Evolutionary conservation across 2,888 invertebrate species (phyloP).

Genomic region (Syrista parreyssii): DNA sequence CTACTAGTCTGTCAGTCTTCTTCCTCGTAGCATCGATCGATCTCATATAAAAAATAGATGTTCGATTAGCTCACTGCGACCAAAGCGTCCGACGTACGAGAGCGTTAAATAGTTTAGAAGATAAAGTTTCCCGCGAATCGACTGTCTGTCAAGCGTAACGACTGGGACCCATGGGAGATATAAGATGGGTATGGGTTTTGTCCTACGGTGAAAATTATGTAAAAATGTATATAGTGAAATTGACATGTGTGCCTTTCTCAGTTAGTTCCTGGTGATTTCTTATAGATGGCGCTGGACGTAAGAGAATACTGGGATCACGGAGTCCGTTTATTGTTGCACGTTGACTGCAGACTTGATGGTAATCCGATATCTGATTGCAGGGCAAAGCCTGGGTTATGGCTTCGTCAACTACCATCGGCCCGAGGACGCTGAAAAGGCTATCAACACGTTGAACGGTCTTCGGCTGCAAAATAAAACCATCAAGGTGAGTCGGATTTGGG

Average conservation of each 20-base stretch:
- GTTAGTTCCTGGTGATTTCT: neutral
- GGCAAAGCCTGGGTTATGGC: constrained; percentile 99
- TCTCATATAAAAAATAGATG: neutral
- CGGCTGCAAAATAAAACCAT: constrained; percentile 99
- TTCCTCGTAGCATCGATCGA: neutral
- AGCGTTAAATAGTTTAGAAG: neutral
- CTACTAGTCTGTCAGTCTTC: neutral
- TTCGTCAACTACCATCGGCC: constrained; percentile 99
- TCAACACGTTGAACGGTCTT: constrained; percentile 96
- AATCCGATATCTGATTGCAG: constrained; percentile 65
- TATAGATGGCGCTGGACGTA: neutral
- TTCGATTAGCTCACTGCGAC: too few relatives aligned
- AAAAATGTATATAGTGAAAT: neutral
- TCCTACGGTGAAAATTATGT: fast-evolving
- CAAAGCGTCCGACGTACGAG: neutral
- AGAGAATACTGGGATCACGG: neutral
- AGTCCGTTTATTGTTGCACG: neutral
- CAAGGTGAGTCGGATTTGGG: constrained; percentile 74
- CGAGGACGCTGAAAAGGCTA: constrained; percentile 98
- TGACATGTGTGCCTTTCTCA: neutral
- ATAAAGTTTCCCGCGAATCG: neutral
- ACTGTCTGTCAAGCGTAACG: neutral
- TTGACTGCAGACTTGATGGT: neutral
- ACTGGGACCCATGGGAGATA: neutral
- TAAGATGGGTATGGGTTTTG: neutral